These are phyloP conservation scores for Tenthredo distinguenda DNA, from an alignment of 2,888 invertebrate genomes.

Conservation along the genomic window DNA sequence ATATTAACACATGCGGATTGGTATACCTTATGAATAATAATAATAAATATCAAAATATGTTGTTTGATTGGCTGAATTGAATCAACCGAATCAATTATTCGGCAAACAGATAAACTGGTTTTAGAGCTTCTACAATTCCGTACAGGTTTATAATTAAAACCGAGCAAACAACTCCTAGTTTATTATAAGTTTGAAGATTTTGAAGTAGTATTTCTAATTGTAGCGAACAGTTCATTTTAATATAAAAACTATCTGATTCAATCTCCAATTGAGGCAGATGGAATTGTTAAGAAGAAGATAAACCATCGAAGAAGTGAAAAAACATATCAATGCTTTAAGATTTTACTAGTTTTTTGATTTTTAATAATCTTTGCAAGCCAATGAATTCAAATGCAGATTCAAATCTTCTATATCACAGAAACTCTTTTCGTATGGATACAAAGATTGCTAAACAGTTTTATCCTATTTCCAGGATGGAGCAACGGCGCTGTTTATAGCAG, in stretches of 20 bases:
- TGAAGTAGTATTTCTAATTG: background rate
- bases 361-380: background rate
- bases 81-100: background rate
- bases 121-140: background rate
- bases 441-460: background rate
- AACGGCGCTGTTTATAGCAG: constrained; percentile 94
- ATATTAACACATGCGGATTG: constrained; percentile 55
- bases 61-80: background rate
- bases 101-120: background rate
- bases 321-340: too few relatives aligned
- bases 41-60: background rate
- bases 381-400: background rate
- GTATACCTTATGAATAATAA: background rate
- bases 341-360: background rate
- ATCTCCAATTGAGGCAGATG: too few relatives aligned
- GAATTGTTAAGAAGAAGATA: too few relatives aligned
- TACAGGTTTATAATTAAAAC: background rate
- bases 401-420: background rate
- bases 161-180: background rate
- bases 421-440: background rate
- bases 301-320: too few relatives aligned
- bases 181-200: background rate
- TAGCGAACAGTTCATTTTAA: too few relatives aligned
- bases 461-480: constrained; percentile 88
- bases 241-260: too few relatives aligned